Base-by-base conservation (phyloP, 2,797 vertebrate species). In the Pseudotriccus pelzelni region DNA sequence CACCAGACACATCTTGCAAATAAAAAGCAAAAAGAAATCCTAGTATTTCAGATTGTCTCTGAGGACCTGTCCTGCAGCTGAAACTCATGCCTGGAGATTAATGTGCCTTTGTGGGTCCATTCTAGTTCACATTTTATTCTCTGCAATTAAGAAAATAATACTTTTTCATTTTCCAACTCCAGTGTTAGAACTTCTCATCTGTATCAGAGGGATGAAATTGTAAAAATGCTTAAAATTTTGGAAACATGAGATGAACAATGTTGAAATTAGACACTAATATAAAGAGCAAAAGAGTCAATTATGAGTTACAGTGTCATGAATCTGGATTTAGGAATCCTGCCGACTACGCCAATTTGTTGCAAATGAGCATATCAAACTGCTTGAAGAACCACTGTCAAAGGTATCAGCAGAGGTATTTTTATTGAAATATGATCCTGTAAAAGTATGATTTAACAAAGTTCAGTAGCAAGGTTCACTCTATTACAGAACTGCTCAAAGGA, bases 281-380 rank as follows among this genome's bases (percentile, higher is more conserved):
- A 39, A 75, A 44, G 36, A 59, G 11, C 5, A 53, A 49, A 89
- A 59, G 28, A 53, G n/a, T 22, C 53, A 44, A 46, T 90, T 69
- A 30, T 46, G 23, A 73, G 4, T 53, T 49, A 72, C 30, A 39
- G 12, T 23, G 12, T 17, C 4, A 1, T 12, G 24, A 39, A 64
- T 1, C 24, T 41, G 16, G 56, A 47, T 78, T 43, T 47, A 66
- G 32, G 28, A 73, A 32, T 81, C 32, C 32, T 72, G 32, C 27
- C 0, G 1, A 39, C 21, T 62, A 37, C 7, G 24, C 13, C 37
- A 37, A 53, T 68, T 87, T 90, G 22, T 44, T 6, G 3, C 1
- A 7, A 87, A n/a, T 14, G 18, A n/a, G 8, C 0, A 0, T 59
- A 59, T 87, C n/a, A 68, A n/a, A 17, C 19, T 53, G 28, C 59